These are phyloP conservation scores for Orthonevra nobilis DNA, from an alignment of 2,888 invertebrate species.

Conservation along the genomic window DNA sequence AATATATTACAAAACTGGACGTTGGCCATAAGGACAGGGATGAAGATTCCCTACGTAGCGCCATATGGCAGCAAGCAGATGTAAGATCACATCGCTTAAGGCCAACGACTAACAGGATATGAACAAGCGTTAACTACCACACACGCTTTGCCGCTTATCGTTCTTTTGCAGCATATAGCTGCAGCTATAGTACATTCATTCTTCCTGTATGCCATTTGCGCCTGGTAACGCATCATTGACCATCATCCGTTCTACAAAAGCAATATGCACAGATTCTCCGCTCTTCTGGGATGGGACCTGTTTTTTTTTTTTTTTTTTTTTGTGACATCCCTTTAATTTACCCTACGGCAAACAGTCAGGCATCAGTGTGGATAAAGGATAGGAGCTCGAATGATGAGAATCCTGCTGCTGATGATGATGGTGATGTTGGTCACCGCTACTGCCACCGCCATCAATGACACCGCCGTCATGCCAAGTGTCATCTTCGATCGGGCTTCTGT, in stretches of 20 bases:
- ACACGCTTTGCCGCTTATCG: slow-evolving; percentile 66
- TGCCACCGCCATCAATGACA: slow-evolving; percentile 18
- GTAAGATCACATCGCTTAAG: slow-evolving; percentile 46
- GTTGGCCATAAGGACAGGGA: too few relatives aligned
- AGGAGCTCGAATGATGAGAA: slow-evolving; percentile 39
- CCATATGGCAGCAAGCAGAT: slow-evolving; percentile 22
- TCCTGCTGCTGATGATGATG: slow-evolving; percentile 40
- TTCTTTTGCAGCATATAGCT: slow-evolving; percentile 56
- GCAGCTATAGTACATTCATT: slow-evolving; percentile 17
- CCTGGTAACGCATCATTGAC: slow-evolving; percentile 66
- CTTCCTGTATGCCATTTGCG: slow-evolving; percentile 46
- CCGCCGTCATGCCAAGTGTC: slow-evolving; percentile 29
- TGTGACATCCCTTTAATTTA: slow-evolving; percentile 20
- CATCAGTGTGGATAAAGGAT: slow-evolving; percentile 39
- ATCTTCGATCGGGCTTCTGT: slow-evolving; percentile 48
- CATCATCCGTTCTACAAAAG: slow-evolving; percentile 35
- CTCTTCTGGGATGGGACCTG: not conserved
- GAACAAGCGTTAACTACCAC: slow-evolving; percentile 66
- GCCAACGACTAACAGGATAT: slow-evolving; percentile 61
- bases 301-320: not conserved
- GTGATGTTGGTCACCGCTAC: slow-evolving; percentile 37
- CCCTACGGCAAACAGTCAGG: slow-evolving; percentile 35
- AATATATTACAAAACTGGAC: slow-evolving; percentile 57
- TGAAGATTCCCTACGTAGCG: too few relatives aligned
- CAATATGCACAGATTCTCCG: slow-evolving; percentile 31